A percentile compares a stretch with the other conserved stretches of the same genome.
These are phyloP conservation scores for Cyanoramphus novaezelandiae DNA, from an alignment of 2,113 vertebrate species.

Conservation along the genomic window DNA sequence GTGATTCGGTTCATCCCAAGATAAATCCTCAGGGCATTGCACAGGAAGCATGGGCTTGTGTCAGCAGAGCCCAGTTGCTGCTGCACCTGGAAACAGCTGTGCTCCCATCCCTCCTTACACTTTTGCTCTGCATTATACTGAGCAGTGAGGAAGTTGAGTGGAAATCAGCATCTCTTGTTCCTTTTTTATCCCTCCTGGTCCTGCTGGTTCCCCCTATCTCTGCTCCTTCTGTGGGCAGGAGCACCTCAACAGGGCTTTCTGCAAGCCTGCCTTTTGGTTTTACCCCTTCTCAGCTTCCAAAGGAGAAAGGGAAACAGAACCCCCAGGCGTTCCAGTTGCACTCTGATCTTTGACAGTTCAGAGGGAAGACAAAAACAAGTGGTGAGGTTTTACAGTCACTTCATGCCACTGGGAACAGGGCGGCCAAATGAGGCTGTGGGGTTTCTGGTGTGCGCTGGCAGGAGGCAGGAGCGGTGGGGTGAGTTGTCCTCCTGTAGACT, in stretches of 20 bases:
- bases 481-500: background rate
- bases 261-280: background rate
- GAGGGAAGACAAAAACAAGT: background rate
- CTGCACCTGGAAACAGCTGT: fast-evolving
- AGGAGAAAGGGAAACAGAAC: background rate
- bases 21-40: fast-evolving
- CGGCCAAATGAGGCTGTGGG: background rate
- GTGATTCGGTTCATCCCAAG: background rate
- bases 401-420: background rate
- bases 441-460: background rate
- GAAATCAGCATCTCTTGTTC: background rate
- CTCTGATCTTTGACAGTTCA: background rate
- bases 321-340: background rate
- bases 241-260: background rate
- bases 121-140: fast-evolving
- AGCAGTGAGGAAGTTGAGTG: background rate
- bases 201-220: background rate
- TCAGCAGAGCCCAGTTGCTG: fast-evolving
- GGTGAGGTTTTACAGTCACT: background rate
- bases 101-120: background rate
- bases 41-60: background rate
- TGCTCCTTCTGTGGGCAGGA: background rate
- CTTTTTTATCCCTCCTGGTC: background rate
- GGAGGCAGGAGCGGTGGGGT: background rate
- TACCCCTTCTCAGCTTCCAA: background rate